These are phyloP conservation scores for Drosophila baimaii DNA, from an alignment of 1,140 invertebrate genomes.

Conservation along the genomic window DNA sequence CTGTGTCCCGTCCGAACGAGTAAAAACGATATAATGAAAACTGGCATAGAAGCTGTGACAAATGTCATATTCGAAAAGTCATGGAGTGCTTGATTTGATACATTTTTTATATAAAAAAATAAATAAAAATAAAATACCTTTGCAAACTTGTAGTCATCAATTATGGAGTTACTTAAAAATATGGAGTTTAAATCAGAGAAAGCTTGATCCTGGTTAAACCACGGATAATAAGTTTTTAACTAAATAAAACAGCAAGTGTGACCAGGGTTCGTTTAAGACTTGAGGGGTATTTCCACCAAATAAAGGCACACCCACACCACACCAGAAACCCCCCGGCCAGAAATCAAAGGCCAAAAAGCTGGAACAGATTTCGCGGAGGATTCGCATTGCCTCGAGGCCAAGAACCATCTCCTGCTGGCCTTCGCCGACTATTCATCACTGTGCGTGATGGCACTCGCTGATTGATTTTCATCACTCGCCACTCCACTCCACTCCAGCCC, in stretches of 20 bases:
- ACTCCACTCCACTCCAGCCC: neutral
- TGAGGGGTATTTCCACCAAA: neutral
- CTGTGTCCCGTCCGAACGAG: too few relatives aligned
- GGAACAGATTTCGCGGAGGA: slow-evolving; percentile 12
- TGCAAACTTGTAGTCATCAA: too few relatives aligned
- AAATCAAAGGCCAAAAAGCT: slow-evolving; percentile 17
- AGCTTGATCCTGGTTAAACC: too few relatives aligned
- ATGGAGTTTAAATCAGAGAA: too few relatives aligned
- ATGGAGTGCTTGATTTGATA: too few relatives aligned
- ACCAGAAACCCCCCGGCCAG: neutral
- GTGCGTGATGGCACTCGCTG: slow-evolving; percentile 47
- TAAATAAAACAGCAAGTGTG: neutral
- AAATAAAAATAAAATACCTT: too few relatives aligned
- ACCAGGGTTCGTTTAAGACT: neutral
- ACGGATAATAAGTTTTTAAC: too few relatives aligned
- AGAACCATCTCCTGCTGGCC: slow-evolving; percentile 5
- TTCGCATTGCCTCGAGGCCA: neutral
- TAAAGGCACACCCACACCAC: neutral
- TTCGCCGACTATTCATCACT: slow-evolving; percentile 35
- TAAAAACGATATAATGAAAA: too few relatives aligned
- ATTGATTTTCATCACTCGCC: slow-evolving; percentile 27
- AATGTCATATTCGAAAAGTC: too few relatives aligned
- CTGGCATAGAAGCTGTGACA: too few relatives aligned
- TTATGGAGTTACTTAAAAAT: too few relatives aligned
- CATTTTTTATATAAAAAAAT: too few relatives aligned